Percentiles rank a stretch among this genome's conserved stretches.
These are phyloP conservation scores for Myotis planiceps DNA, from an alignment of 2,797 vertebrate genomes.

Conservation along the genomic window DNA sequence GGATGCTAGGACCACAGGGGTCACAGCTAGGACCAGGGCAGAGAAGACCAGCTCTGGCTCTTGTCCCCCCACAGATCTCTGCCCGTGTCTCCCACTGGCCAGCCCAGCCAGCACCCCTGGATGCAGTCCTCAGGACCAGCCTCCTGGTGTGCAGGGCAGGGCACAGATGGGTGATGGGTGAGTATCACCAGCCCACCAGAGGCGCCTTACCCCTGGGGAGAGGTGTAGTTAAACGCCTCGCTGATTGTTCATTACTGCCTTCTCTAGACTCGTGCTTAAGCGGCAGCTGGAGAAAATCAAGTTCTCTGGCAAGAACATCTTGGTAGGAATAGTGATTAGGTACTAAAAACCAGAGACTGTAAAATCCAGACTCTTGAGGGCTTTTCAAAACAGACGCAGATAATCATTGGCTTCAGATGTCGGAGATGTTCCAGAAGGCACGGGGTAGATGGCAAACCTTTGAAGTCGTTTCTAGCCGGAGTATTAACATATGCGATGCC, in stretches of 20 bases:
- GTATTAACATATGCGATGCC: not conserved
- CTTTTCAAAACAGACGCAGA: not conserved
- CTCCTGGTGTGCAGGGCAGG: not conserved
- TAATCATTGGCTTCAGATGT: not conserved
- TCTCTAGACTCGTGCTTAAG: not conserved
- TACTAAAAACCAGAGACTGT: conserved; percentile 35
- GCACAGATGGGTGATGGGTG: accelerated
- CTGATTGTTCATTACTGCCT: not conserved
- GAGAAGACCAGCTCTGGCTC: not conserved
- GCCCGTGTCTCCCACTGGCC: not conserved
- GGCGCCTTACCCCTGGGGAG: not conserved
- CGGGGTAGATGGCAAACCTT: not conserved
- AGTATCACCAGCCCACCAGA: not conserved
- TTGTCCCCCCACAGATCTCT: not conserved
- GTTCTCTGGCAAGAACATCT: conserved; percentile 51
- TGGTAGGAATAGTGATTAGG: conserved; percentile 41
- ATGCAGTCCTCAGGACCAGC: not conserved
- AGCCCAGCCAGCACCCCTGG: not conserved
- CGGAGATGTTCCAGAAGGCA: not conserved
- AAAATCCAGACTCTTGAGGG: conserved; percentile 6
- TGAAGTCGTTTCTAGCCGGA: not conserved
- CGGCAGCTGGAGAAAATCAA: conserved; percentile 49
- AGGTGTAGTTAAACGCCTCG: not conserved
- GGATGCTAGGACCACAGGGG: too few relatives aligned
- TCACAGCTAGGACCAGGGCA: not conserved